Evolutionary conservation across 1,140 invertebrate species (phyloP), one percentile per base, ranked within the genome.

Genomic region (Patella vulgata): DNA sequence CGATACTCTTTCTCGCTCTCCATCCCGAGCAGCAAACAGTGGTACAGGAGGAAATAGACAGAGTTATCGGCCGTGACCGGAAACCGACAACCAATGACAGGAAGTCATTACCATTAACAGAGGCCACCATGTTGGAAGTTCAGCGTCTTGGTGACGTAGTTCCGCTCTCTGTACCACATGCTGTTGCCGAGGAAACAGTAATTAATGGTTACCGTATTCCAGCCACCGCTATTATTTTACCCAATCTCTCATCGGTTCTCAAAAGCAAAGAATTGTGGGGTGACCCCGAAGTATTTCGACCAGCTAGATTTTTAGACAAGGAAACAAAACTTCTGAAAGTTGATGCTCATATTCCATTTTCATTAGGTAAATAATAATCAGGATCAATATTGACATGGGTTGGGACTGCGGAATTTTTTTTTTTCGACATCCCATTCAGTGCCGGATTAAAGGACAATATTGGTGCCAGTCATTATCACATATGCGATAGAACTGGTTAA

Each of bases 11-110:
- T 36, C 33, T 36, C 33, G 5, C 33, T 36, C 14, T 36, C 6
- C 14, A 93, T 84, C 90, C 89, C 12, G 84, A 89, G 2, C 87
- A 91, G 0, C 92, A 94, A 78, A 86, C 85, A 25, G 88, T 88
- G 8, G 91, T 96, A 0, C 92, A 94, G 83, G 90, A 93, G 55
- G 95, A 98, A 81, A 84, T 98, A 21, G 93, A 96, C 67, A 19
- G 42, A 53, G 36, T 54, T 12, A n/a, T 74, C 31, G 70, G 64
- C 23, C 27, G 21, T 19, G 52, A 67, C 6, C 48, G 66, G 12
- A 19, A 3, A 0, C 66, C 70, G 0, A 55, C 19, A n/a, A 36
- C 70, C n/a, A 43, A 52, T 0, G 70, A 74, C 28, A 28, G 57
- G 4, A 19, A 25, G 14, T 40, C 36, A 3, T 51, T 71, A 1